Evolutionary conservation across 2,888 invertebrate genomes (phyloP).

Genomic region (Drosophila putrida): DNA sequence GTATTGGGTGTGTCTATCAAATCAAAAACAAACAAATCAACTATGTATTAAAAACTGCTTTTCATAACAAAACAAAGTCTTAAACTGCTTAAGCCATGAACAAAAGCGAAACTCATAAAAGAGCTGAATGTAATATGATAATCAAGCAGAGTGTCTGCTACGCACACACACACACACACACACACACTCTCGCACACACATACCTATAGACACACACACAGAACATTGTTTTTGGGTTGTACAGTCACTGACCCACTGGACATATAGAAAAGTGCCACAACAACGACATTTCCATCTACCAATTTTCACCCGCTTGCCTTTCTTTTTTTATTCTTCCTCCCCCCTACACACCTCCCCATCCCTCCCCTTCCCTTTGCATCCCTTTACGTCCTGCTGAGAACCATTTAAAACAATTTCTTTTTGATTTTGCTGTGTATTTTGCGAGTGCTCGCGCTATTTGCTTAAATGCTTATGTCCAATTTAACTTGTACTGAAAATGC

Average conservation of each 20-base stretch:
- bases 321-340: no score
- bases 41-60: constrained; percentile 23
- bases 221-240: neutral
- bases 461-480: constrained; percentile 61
- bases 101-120: constrained; percentile 46
- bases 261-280: constrained; percentile 23
- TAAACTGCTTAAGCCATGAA: constrained; percentile 27
- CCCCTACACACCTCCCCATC: no score
- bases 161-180: constrained; percentile 1
- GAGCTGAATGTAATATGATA: constrained; percentile 72
- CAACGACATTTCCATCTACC: constrained; percentile 13
- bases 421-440: constrained; percentile 60
- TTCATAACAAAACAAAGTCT: constrained; percentile 21
- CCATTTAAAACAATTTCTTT: constrained; percentile 61
- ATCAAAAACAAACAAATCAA: constrained; percentile 62
- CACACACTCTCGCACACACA: constrained; percentile 5
- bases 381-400: constrained; percentile 1
- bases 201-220: neutral
- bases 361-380: neutral
- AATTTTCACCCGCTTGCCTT: constrained; percentile 5
- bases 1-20: constrained; percentile 23
- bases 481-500: constrained; percentile 35
- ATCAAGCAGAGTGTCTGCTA: constrained; percentile 69
- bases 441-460: constrained; percentile 54
- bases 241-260: constrained; percentile 48